These are phyloP conservation scores for Choloepus hoffmanni DNA, from an alignment of 2,113 vertebrate species.

Conservation along the genomic window DNA sequence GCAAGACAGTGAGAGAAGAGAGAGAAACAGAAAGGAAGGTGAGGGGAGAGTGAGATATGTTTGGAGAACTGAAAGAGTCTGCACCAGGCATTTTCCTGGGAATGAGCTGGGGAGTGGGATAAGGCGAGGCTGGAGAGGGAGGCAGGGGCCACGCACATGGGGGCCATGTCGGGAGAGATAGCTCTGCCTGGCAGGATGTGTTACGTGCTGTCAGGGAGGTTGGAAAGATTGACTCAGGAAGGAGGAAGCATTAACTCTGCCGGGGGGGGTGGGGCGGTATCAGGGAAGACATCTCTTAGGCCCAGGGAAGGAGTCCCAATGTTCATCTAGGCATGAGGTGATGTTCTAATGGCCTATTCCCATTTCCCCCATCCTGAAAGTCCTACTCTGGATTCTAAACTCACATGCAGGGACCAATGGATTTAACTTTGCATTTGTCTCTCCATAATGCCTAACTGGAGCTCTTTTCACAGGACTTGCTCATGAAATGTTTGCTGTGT, in stretches of 20 bases:
- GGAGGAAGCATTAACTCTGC: neutral
- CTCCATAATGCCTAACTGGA: neutral
- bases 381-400: neutral
- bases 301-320: neutral
- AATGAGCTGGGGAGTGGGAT: fast-evolving
- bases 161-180: too few relatives aligned
- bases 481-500: neutral
- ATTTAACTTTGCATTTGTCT: neutral
- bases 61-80: too few relatives aligned
- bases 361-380: neutral
- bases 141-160: too few relatives aligned
- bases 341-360: neutral
- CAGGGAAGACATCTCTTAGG: neutral
- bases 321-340: neutral
- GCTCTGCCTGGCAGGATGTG: neutral
- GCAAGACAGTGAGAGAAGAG: too few relatives aligned
- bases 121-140: too few relatives aligned
- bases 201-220: neutral
- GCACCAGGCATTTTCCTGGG: neutral
- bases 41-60: neutral
- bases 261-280: too few relatives aligned
- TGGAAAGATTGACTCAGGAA: neutral
- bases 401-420: neutral
- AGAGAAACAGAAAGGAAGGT: too few relatives aligned
- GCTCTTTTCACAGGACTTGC: neutral